These are phyloP conservation scores for Sinocyclocheilus grahami DNA, from an alignment of 2,113 vertebrate genomes.

Conservation along the genomic window DNA sequence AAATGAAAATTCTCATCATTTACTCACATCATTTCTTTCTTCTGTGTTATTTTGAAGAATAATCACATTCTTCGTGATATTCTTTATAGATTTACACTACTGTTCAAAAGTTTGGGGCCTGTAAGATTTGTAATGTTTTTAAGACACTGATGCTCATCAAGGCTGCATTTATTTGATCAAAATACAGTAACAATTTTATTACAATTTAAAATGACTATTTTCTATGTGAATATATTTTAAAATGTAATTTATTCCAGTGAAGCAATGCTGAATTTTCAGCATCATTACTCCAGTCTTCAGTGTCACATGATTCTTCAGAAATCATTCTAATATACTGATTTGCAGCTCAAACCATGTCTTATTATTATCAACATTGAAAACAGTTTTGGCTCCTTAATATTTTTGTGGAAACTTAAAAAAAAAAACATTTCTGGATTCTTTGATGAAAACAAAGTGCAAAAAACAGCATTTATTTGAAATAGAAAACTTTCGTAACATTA, in stretches of 20 bases:
- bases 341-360: too few relatives aligned
- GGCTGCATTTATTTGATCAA: too few relatives aligned
- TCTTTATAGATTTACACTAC: neutral
- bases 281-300: neutral
- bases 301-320: too few relatives aligned
- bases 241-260: neutral
- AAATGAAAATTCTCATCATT: neutral
- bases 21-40: neutral
- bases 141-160: neutral
- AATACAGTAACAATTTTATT: neutral
- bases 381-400: too few relatives aligned
- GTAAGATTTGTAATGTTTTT: neutral
- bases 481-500: neutral
- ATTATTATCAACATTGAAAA: too few relatives aligned
- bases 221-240: neutral
- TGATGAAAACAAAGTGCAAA: neutral
- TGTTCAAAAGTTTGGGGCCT: neutral
- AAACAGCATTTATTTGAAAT: neutral
- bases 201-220: neutral
- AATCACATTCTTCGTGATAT: neutral
- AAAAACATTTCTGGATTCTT: neutral
- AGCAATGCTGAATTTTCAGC: neutral
- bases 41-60: neutral
- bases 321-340: too few relatives aligned
- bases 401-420: too few relatives aligned